phyloP scores from a whole-genome alignment of 2,113 vertebrate species.

The Paracanthobrama guichenoti region DNA sequence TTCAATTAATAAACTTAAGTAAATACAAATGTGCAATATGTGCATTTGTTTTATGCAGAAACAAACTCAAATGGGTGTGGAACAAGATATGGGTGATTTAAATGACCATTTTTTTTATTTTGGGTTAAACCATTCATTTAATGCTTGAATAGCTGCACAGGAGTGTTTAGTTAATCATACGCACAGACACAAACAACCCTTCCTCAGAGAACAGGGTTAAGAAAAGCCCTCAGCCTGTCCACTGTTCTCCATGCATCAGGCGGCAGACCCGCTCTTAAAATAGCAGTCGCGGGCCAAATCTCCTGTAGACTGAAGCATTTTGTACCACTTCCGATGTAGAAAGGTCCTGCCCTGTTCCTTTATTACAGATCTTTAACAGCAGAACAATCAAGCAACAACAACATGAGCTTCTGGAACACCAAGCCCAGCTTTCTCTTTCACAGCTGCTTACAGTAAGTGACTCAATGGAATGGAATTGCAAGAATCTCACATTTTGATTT shows the following conservation, averaged over 20 bases:
- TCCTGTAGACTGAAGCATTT: conserved; percentile 69
- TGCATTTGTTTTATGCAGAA: neutral
- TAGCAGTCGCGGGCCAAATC: conserved; percentile 62
- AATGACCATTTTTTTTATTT: neutral
- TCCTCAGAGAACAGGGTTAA: neutral
- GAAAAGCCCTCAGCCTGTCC: conserved; percentile 31
- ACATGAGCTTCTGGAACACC: conserved; percentile 58
- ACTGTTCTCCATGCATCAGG: conserved; percentile 55
- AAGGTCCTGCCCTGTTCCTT: conserved; percentile 69
- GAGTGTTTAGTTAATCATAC: neutral
- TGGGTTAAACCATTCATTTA: neutral
- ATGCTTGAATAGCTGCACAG: neutral
- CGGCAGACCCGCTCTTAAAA: conserved; percentile 65
- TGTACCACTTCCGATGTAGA: conserved; percentile 68
- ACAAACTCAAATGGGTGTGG: neutral
- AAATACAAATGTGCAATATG: neutral
- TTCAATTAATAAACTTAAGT: neutral
- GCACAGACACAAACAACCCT: neutral
- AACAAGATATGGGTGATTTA: neutral
- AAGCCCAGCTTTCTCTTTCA: conserved; percentile 27
- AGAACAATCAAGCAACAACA: conserved; percentile 73
- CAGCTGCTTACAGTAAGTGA: neutral
- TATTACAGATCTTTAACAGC: conserved; percentile 70
- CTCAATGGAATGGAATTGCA: neutral
- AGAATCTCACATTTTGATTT: neutral